Evolutionary conservation across 2,113 vertebrate genomes (phyloP).

Genomic region (Crotalus helleri): DNA sequence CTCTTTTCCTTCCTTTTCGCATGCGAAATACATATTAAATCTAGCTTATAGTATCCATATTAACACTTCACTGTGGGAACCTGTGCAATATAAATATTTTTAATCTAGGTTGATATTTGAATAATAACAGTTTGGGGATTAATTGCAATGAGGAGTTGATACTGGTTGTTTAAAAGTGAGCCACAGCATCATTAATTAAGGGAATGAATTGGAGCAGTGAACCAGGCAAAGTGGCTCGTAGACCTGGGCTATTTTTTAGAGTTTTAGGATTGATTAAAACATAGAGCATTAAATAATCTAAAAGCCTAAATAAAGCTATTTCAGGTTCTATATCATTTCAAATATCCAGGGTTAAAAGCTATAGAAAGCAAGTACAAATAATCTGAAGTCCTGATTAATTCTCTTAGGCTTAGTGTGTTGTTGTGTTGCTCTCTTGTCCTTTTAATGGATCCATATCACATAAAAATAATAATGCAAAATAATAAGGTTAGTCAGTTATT

Average conservation of each 20-base stretch:
- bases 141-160: not conserved
- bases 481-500: not conserved
- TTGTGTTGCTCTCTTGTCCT: not conserved
- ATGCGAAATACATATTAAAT: not conserved
- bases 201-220: not conserved
- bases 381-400: not conserved
- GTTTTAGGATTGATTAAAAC: not conserved
- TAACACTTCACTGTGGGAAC: not conserved
- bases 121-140: not conserved
- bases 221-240: not conserved
- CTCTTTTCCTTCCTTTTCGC: not conserved
- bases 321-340: not conserved
- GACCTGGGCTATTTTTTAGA: not conserved
- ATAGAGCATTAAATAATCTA: not conserved
- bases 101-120: not conserved
- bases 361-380: not conserved
- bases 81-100: not conserved
- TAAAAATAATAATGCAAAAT: not conserved
- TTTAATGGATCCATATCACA: not conserved
- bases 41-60: not conserved
- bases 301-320: not conserved
- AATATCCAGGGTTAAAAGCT: not conserved
- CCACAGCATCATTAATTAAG: not conserved
- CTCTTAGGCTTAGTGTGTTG: not conserved
- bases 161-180: not conserved